Evolutionary conservation across 2,888 invertebrate genomes (phyloP).

Genomic region (Drosophila parthenogenetica): DNA sequence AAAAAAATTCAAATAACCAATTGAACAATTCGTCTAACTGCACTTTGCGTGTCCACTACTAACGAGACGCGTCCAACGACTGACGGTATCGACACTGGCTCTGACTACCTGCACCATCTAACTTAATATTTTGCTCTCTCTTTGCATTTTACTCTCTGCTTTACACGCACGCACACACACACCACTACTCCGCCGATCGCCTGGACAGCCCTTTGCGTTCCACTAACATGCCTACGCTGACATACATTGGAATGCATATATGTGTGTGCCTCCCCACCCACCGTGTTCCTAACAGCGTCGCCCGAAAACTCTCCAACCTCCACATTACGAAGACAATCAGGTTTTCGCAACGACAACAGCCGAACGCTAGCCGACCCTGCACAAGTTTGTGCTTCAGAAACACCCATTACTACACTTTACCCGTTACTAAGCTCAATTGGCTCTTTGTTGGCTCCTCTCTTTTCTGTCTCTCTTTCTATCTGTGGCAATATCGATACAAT

Average conservation of each 20-base stretch:
- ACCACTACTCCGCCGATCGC: constrained; percentile 34
- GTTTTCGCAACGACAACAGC: constrained; percentile 40
- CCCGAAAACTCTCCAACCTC: background rate
- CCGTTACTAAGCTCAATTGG: too few relatives aligned
- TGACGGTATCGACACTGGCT: constrained; percentile 49
- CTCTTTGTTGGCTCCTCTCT: too few relatives aligned
- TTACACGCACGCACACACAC: constrained; percentile 8
- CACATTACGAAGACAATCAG: constrained; percentile 32
- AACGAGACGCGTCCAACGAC: constrained; percentile 67
- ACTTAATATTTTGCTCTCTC: background rate
- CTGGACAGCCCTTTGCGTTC: constrained; percentile 53
- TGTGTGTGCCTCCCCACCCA: background rate
- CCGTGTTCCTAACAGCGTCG: constrained; percentile 4
- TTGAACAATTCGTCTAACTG: constrained; percentile 11
- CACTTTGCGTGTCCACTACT: constrained; percentile 58
- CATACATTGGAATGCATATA: background rate
- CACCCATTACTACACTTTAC: background rate
- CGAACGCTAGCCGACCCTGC: constrained; percentile 28
- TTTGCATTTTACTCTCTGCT: constrained; percentile 11
- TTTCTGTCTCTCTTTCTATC: too few relatives aligned
- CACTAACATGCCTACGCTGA: constrained; percentile 19
- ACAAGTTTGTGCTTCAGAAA: background rate
- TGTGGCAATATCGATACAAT: too few relatives aligned
- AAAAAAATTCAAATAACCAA: background rate
- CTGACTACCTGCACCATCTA: constrained; percentile 29